These are phyloP conservation scores for Burhinus oedicnemus DNA, from an alignment of 2,113 vertebrate species.

Conservation along the genomic window DNA sequence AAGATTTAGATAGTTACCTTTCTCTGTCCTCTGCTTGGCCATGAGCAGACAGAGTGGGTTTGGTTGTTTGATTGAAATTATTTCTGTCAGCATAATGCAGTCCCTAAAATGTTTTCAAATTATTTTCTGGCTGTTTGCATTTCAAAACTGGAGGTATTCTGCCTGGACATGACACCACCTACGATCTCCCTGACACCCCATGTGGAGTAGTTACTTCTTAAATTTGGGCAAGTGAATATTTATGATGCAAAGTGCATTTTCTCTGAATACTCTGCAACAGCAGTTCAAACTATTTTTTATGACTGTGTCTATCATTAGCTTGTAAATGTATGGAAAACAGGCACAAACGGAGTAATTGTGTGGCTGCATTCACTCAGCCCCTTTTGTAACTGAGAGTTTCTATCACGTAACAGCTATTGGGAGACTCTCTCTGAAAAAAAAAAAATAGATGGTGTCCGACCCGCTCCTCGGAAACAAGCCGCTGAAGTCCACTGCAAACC, in stretches of 20 bases:
- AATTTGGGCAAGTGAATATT: not conserved
- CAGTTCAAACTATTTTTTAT: not conserved
- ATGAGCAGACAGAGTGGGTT: not conserved
- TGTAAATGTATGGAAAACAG: slow-evolving; percentile 14
- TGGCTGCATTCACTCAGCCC: not conserved
- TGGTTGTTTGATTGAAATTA: not conserved
- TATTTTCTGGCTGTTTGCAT: not conserved
- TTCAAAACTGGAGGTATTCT: not conserved
- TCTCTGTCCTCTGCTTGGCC: not conserved
- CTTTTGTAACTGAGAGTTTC: not conserved
- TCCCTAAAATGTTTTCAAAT: not conserved
- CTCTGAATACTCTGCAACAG: not conserved
- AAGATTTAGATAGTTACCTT: not conserved
- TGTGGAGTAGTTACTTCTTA: not conserved
- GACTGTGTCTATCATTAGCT: not conserved
- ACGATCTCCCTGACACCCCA: not conserved
- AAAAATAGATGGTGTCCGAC: not conserved
- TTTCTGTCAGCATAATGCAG: not conserved
- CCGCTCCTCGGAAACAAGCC: not conserved
- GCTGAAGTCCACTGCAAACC: not conserved
- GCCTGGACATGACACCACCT: not conserved
- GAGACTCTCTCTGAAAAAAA: not conserved
- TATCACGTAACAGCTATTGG: not conserved
- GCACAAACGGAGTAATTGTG: not conserved
- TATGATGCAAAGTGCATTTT: not conserved